phyloP scores from a whole-genome alignment of 2,113 vertebrate genomes.

The Gyps fulvus region DNA sequence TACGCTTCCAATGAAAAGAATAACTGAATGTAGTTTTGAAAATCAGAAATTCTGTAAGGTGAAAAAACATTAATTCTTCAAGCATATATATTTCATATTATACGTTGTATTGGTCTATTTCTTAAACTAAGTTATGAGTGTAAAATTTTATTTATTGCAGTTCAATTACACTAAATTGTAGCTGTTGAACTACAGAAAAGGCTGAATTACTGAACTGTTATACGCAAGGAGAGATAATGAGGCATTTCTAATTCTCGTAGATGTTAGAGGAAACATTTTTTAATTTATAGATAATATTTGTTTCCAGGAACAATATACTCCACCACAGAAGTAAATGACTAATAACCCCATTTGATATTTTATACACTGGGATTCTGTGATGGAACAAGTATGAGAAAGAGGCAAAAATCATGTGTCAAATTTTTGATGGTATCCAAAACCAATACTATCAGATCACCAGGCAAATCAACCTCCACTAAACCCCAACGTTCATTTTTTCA shows the following conservation, averaged over 20 bases:
- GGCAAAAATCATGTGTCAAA: not conserved
- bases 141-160: not conserved
- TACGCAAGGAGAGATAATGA: not conserved
- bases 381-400: not conserved
- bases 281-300: not conserved
- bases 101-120: not conserved
- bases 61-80: not conserved
- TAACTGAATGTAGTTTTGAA: not conserved
- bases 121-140: not conserved
- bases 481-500: not conserved
- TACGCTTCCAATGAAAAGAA: not conserved
- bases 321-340: not conserved
- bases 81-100: not conserved
- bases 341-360: not conserved
- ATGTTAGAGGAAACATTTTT: not conserved
- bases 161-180: not conserved
- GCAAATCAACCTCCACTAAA: not conserved
- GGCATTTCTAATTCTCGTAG: not conserved
- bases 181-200: not conserved
- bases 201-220: not conserved
- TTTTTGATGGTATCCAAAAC: not conserved
- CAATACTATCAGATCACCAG: rapidly evolving
- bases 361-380: not conserved
- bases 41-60: not conserved
- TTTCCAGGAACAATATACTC: rapidly evolving